phyloP scores from a whole-genome alignment of 2,797 vertebrate genomes.

The Hapalemur alaotrensis region DNA sequence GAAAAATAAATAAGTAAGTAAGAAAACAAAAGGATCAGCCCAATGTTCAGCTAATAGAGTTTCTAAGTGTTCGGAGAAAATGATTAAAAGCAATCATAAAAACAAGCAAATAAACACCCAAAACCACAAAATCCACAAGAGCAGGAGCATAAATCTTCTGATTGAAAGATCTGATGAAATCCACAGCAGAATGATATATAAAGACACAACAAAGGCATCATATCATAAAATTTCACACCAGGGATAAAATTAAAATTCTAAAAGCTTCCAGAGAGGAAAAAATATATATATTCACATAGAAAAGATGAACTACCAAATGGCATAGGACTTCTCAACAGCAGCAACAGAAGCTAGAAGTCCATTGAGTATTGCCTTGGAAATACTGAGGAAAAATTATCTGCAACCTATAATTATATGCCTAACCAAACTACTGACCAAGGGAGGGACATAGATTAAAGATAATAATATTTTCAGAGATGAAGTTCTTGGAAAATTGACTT shows the following conservation, averaged over 20 bases:
- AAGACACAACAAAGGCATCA: not conserved
- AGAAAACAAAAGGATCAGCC: not conserved
- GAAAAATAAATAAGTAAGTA: not conserved
- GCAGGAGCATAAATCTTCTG: not conserved
- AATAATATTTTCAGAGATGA: not conserved
- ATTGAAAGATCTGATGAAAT: not conserved
- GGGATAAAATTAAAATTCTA: conserved; percentile 31
- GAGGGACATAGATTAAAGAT: not conserved
- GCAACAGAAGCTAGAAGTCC: not conserved
- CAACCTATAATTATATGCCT: not conserved
- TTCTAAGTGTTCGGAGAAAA: not conserved
- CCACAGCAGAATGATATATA: not conserved
- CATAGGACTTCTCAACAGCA: not conserved
- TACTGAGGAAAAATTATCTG: not conserved
- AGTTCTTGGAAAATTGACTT: not conserved
- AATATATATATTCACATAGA: not conserved
- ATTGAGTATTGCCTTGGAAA: not conserved
- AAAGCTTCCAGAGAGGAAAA: not conserved
- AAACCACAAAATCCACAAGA: not conserved
- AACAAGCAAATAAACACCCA: not conserved
- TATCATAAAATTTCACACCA: not conserved
- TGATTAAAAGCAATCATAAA: not conserved
- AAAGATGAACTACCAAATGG: not conserved
- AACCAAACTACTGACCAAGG: not conserved
- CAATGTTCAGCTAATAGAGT: not conserved